phyloP scores from a whole-genome alignment of 2,888 invertebrate genomes.

The Lapara coniferarum region DNA sequence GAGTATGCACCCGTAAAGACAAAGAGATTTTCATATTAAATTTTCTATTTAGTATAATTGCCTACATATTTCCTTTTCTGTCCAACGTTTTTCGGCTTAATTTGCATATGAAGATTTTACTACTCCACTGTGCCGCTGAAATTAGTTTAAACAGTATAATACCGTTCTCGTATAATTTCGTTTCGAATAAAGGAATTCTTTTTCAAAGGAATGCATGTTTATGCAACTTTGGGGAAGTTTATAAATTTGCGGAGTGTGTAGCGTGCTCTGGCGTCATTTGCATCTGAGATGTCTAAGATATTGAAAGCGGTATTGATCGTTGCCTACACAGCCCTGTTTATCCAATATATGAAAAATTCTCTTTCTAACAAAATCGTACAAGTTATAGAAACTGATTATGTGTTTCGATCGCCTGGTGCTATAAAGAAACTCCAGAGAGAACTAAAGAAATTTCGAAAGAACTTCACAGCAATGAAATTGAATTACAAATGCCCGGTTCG shows the following conservation, averaged over 20 bases:
- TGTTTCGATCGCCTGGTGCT: conserved; percentile 39
- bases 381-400: conserved; percentile 56
- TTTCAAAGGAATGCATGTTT: conserved; percentile 30
- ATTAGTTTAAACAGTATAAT: conserved; percentile 26
- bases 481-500: conserved; percentile 48
- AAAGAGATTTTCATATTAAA: conserved; percentile 77
- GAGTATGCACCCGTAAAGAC: conserved; percentile 48
- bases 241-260: background rate
- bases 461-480: conserved; percentile 38
- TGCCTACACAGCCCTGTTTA: conserved; percentile 50
- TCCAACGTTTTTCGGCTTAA: conserved; percentile 49
- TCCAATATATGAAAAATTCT: conserved; percentile 50
- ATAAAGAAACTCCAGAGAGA: conserved; percentile 45
- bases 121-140: background rate
- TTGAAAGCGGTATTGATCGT: conserved; percentile 49
- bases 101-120: conserved; percentile 56
- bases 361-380: conserved; percentile 39
- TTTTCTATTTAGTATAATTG: conserved; percentile 75
- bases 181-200: conserved; percentile 23
- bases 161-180: conserved; percentile 34
- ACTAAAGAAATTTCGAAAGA: conserved; percentile 42
- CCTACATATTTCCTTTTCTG: conserved; percentile 61
- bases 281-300: conserved; percentile 57
- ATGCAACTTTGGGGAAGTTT: conserved; percentile 26
- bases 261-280: background rate